phyloP scores from a whole-genome alignment of 2,797 vertebrate species.

The Premnoplex brunnescens region DNA sequence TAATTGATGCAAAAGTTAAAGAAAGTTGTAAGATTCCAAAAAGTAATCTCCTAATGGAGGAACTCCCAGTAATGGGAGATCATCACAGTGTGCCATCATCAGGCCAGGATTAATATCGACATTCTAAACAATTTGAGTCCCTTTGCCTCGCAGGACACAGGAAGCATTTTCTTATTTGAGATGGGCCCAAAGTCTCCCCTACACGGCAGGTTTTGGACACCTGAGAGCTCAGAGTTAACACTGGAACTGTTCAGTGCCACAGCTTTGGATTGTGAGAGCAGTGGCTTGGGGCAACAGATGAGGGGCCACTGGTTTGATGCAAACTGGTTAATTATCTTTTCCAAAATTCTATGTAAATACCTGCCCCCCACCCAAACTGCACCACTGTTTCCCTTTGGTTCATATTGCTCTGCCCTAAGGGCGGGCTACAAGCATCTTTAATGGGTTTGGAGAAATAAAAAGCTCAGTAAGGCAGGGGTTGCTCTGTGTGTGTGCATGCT shows the following conservation, averaged over 20 bases:
- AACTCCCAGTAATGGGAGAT: background rate
- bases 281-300: background rate
- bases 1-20: background rate
- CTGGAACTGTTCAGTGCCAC: background rate
- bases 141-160: background rate
- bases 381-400: background rate
- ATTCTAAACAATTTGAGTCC: background rate
- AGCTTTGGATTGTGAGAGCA: background rate
- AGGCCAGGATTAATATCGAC: background rate
- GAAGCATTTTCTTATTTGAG: background rate
- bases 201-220: background rate
- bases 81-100: background rate
- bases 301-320: background rate
- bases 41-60: background rate
- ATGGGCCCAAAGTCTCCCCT: background rate
- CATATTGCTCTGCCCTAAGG: background rate
- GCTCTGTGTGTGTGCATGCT: background rate
- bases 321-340: background rate
- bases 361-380: background rate
- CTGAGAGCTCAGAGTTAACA: rapidly evolving
- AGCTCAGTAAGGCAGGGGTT: constrained; percentile 25
- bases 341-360: background rate
- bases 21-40: background rate
- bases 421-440: background rate
- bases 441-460: constrained; percentile 46